Conservation (phyloP, 2,797 vertebrate species). For the Microctenopoma steveboyesi region DNA sequence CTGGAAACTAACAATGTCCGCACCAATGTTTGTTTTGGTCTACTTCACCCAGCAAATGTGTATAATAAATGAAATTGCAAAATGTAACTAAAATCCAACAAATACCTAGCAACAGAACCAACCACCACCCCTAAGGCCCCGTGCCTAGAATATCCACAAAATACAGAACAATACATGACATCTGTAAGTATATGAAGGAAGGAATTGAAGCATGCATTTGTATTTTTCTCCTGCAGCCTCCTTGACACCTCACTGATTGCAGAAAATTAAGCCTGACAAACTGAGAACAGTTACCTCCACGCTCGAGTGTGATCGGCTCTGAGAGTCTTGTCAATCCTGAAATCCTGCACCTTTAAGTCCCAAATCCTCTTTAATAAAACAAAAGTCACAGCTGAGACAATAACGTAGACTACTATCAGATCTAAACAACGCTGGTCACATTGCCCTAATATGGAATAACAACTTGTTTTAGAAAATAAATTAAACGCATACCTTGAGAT, state of each 20-base stretch:
- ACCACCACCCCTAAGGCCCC: neutral
- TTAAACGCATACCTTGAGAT: neutral
- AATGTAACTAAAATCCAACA: neutral
- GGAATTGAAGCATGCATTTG: neutral
- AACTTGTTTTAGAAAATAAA: neutral
- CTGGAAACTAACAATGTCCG: too few relatives aligned
- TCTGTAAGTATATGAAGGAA: neutral
- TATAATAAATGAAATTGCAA: neutral
- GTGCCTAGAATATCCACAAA: too few relatives aligned
- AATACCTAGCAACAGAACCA: neutral
- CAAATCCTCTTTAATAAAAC: neutral
- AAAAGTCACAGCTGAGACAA: neutral
- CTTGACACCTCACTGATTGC: neutral
- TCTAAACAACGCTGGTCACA: neutral
- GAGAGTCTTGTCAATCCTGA: neutral
- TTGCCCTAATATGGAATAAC: neutral
- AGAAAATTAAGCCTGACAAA: neutral
- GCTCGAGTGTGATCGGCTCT: neutral
- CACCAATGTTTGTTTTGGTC: too few relatives aligned
- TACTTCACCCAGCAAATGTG: too few relatives aligned
- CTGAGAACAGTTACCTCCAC: too few relatives aligned
- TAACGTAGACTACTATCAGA: neutral
- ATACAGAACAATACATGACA: neutral
- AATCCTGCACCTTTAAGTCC: neutral
- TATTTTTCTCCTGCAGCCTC: neutral